phyloP scores from a whole-genome alignment of 2,113 vertebrate genomes.

The Spea multiplicata region DNA sequence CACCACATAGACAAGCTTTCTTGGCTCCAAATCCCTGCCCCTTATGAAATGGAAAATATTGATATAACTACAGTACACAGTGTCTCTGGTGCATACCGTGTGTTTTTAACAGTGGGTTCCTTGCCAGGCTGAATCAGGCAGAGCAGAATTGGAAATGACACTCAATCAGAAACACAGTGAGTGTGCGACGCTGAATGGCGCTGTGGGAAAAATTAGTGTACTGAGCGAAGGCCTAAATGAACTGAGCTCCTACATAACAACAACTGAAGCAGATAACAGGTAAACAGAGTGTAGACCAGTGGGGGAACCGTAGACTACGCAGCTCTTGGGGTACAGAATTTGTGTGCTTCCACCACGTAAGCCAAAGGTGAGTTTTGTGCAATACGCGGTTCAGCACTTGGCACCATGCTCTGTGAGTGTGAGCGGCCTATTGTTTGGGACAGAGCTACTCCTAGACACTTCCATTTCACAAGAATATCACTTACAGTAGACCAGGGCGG shows the following conservation, averaged over 20 bases:
- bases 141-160: slow-evolving; percentile 66
- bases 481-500: too few species aligned
- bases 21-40: not conserved
- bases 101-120: slow-evolving; percentile 28
- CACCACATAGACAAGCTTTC: slow-evolving; percentile 2
- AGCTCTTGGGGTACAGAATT: too few species aligned
- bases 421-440: too few species aligned
- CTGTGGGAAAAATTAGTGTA: slow-evolving; percentile 74
- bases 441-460: too few species aligned
- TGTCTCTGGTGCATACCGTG: slow-evolving; percentile 17
- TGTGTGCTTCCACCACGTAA: too few species aligned
- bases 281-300: too few species aligned
- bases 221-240: slow-evolving; percentile 77
- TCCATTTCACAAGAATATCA: too few species aligned
- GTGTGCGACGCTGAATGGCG: slow-evolving; percentile 67
- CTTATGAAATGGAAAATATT: slow-evolving; percentile 24
- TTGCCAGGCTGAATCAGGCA: slow-evolving; percentile 69
- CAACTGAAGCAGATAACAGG: slow-evolving; percentile 56
- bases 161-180: slow-evolving; percentile 68
- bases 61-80: slow-evolving; percentile 30
- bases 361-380: too few species aligned
- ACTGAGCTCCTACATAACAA: slow-evolving; percentile 75
- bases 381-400: too few species aligned
- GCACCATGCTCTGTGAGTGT: too few species aligned
- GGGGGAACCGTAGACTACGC: too few species aligned